These are phyloP conservation scores for Lepidurus couesii DNA, from an alignment of 1,140 invertebrate species.

Conservation along the genomic window DNA sequence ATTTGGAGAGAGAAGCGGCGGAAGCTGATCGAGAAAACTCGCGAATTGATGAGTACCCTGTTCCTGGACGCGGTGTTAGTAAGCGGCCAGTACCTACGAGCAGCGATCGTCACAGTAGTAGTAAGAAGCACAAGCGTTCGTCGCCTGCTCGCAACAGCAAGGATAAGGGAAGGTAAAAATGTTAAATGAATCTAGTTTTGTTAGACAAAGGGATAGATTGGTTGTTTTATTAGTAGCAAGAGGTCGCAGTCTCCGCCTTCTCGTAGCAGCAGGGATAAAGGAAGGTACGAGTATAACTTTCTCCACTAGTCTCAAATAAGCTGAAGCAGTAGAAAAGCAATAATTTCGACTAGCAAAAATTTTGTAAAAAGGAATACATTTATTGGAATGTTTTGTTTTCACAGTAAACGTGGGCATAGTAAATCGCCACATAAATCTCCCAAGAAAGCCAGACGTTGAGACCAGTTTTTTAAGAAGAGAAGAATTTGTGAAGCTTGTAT, in stretches of 20 bases:
- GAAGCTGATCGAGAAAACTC: constrained; percentile 66
- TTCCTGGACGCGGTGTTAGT: constrained; percentile 45
- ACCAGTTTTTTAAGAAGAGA: not conserved
- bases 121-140: not conserved
- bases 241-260: too few relatives aligned
- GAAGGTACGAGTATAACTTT: too few relatives aligned
- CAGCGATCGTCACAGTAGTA: constrained; percentile 37
- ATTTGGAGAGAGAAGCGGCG: constrained; percentile 86
- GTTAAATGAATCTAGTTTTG: not conserved
- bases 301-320: too few relatives aligned
- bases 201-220: not conserved
- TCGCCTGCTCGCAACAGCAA: not conserved
- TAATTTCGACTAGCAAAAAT: too few relatives aligned
- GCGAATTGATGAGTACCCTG: constrained; percentile 48
- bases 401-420: not conserved
- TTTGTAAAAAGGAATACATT: not conserved
- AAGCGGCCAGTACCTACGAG: constrained; percentile 46
- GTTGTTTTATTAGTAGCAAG: too few relatives aligned
- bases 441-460: constrained; percentile 1
- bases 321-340: too few relatives aligned
- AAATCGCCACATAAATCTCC: constrained; percentile 15
- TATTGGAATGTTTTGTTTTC: not conserved
- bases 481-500: not conserved
- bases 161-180: constrained; percentile 7
- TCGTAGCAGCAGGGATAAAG: too few relatives aligned